A percentile compares a stretch with the other conserved stretches of the same genome.
Conservation (phyloP, 2,888 invertebrate genomes). For the Halictus ligatus region DNA sequence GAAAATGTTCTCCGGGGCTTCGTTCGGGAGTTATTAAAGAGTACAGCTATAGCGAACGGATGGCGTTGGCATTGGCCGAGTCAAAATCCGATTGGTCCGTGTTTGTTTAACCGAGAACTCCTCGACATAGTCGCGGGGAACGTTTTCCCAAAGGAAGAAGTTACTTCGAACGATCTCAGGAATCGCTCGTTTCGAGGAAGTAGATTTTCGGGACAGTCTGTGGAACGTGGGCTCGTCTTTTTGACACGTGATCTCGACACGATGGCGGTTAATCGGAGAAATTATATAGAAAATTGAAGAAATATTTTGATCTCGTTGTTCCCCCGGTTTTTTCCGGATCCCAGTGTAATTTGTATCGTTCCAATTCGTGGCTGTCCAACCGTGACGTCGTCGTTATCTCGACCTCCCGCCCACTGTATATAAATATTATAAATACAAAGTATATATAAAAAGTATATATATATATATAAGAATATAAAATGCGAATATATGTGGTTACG, state of each 20-base stretch:
- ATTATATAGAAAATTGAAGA: background rate
- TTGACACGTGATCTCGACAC: conserved; percentile 2
- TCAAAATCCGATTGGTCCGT: too few species aligned
- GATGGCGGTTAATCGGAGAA: background rate
- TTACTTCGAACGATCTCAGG: too few species aligned
- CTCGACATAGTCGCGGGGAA: too few species aligned
- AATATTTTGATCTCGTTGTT: conserved; percentile 14
- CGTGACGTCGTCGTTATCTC: conserved; percentile 59
- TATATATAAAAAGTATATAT: conserved; percentile 70
- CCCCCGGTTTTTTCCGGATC: background rate
- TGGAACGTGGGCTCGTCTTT: background rate
- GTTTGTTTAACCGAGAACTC: too few species aligned
- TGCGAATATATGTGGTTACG: conserved; percentile 77
- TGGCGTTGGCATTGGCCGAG: too few species aligned
- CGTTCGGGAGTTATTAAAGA: too few species aligned
- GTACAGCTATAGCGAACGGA: too few species aligned
- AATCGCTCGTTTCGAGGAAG: too few species aligned
- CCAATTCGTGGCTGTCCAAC: conserved; percentile 21
- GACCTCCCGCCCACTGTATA: conserved; percentile 79
- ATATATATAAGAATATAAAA: conserved; percentile 74
- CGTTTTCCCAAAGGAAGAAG: too few species aligned
- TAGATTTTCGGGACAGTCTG: too few species aligned
- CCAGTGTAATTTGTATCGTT: conserved; percentile 46
- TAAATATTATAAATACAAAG: conserved; percentile 82
- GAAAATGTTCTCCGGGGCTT: too few species aligned